phyloP scores from a whole-genome alignment of 1,140 invertebrate genomes.

The Drosophila dunni region DNA sequence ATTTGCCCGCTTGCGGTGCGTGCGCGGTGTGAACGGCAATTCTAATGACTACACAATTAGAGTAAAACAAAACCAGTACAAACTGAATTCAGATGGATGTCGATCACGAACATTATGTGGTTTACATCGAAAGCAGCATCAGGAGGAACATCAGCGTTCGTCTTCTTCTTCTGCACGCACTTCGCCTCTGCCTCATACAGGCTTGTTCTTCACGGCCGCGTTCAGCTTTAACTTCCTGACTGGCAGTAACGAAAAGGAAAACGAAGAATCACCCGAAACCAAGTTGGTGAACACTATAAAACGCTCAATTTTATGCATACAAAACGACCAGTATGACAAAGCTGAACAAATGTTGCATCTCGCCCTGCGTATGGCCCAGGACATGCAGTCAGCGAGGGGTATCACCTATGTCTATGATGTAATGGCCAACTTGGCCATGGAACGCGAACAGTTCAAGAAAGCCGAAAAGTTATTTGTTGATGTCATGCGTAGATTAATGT shows the following conservation, averaged over 20 bases:
- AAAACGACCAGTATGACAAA: conserved; percentile 91
- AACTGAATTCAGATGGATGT: conserved; percentile 3
- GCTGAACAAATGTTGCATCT: conserved; percentile 94
- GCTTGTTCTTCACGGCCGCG: conserved; percentile 52
- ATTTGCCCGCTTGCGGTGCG: conserved; percentile 36
- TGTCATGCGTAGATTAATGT: conserved; percentile 91
- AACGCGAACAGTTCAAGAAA: conserved; percentile 90
- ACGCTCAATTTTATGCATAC: conserved; percentile 89
- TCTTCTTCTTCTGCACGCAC: background rate
- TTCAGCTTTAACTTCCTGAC: conserved; percentile 60
- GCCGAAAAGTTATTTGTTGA: conserved; percentile 93
- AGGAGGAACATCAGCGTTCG: background rate
- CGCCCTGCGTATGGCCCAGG: conserved; percentile 92
- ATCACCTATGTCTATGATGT: conserved; percentile 95
- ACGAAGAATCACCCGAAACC: conserved; percentile 86
- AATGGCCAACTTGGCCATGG: conserved; percentile 95
- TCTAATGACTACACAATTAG: conserved; percentile 31
- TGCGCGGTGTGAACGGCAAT: conserved; percentile 3
- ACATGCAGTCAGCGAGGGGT: conserved; percentile 89
- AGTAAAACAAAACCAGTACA: background rate
- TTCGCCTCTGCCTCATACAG: conserved; percentile 4
- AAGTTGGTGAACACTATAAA: conserved; percentile 91
- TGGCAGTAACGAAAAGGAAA: conserved; percentile 41
- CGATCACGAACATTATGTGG: conserved; percentile 29
- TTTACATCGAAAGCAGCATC: background rate